Percentiles rank a stretch among this genome's conserved stretches.
phyloP scores from a whole-genome alignment of 2,888 invertebrate species.

The Stenotaenia linearis region DNA sequence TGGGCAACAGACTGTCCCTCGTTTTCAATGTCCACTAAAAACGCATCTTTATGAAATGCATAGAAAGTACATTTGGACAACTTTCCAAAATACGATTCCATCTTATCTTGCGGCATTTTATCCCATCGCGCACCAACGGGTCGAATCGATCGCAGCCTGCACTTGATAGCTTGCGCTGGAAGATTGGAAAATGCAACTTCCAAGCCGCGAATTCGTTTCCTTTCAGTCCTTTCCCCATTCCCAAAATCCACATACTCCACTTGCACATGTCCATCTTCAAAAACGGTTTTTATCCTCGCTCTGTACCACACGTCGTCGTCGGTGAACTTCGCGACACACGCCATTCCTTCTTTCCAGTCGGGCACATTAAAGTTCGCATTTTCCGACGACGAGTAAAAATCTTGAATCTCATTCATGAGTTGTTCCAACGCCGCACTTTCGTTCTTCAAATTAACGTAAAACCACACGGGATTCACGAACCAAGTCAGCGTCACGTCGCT shows the following conservation, averaged over 20 bases:
- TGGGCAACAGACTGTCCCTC: not conserved
- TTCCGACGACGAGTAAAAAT: slow-evolving; percentile 29
- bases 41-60: not conserved
- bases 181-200: slow-evolving; percentile 28
- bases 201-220: slow-evolving; percentile 29
- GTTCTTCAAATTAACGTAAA: slow-evolving; percentile 40
- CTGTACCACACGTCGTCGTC: slow-evolving; percentile 27
- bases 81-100: slow-evolving; percentile 19
- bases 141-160: not conserved
- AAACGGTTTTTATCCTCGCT: not conserved
- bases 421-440: slow-evolving; percentile 37
- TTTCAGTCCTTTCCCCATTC: not conserved
- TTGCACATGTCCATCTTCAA: not conserved
- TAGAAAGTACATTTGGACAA: not conserved
- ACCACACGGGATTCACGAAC: slow-evolving; percentile 41
- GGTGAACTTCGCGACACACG: slow-evolving; percentile 35
- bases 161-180: slow-evolving; percentile 36
- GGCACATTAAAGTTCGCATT: slow-evolving; percentile 29
- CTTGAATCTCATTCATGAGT: slow-evolving; percentile 36
- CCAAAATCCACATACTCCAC: slow-evolving; percentile 28
- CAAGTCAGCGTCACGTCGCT: slow-evolving; percentile 38
- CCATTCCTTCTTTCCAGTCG: slow-evolving; percentile 18
- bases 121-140: not conserved
- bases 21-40: not conserved
- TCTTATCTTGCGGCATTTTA: not conserved